Base-by-base conservation (phyloP, 1,140 invertebrate species). In the Zaprionus ornatus region DNA sequence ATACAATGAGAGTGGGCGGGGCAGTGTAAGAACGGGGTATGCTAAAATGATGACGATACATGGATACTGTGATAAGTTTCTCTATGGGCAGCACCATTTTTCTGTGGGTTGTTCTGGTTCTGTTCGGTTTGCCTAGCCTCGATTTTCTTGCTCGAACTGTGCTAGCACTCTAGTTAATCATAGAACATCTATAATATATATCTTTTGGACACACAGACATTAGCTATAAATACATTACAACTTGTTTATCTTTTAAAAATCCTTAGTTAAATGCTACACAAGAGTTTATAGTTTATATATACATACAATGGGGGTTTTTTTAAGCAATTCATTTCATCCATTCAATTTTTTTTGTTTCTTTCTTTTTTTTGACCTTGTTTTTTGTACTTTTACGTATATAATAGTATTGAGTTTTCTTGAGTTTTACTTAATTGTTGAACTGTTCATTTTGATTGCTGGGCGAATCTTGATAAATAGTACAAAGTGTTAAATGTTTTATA, bases 151-250 rank as follows among this genome's bases (percentile, higher is more conserved):
- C 73, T 67, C 48, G 42, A 77, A 73, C 52, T 74, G 74, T 74
- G 74, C 52, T 63, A 73, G 56, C 61, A 57, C n/a, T 61, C 52
- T 23, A 56, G 35, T 60, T 67, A 32, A 76, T 67, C 40, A 52
- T 80, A 40, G 63, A 60, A 82, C 78, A 76, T 61, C 32, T 79
- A 75, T 69, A 32, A 74, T 50, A 77, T 55, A 82, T 82, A 75
- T 81, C 70, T 80, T 67, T 80, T 79, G 79, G 74, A 79, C 79
- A 86, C 55, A 80, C 55, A 86, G 55, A 72, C 68, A 79, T 71
- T 69, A 62, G 66, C 59, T 69, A 74, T 74, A 74, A 69, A 57
- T 69, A 74, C 61, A 29, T 32, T 75, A 70, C 60, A 70, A 75
- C 66, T 63, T 70, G 4, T 15, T 42, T 70, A 63, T 37, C 23